These are phyloP conservation scores for Gari tellinella DNA, from an alignment of 2,888 invertebrate species.

Conservation along the genomic window DNA sequence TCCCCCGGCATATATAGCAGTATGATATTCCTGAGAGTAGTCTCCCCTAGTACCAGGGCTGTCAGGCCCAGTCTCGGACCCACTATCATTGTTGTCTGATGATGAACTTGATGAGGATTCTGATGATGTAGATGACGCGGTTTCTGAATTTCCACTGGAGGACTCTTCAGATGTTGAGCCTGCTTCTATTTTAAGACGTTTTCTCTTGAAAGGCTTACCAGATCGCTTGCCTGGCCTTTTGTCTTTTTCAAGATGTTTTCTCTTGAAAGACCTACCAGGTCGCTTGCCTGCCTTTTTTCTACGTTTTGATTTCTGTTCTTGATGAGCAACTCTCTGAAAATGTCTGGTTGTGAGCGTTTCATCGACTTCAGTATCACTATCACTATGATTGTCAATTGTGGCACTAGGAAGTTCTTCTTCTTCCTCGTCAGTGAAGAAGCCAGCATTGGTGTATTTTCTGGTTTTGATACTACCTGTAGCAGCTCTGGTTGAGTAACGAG, in stretches of 20 bases:
- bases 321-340: too few species aligned
- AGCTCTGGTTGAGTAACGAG: slow-evolving; percentile 61
- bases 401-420: slow-evolving; percentile 28
- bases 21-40: slow-evolving; percentile 11
- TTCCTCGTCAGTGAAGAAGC: slow-evolving; percentile 52
- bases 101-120: slow-evolving; percentile 5
- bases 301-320: too few species aligned
- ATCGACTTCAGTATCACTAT: slow-evolving; percentile 28
- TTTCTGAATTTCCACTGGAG: background rate
- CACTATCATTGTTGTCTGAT: background rate
- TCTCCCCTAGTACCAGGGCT: slow-evolving; percentile 28
- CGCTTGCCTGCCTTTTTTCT: too few species aligned
- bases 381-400: slow-evolving; percentile 23
- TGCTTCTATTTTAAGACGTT: background rate
- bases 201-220: slow-evolving; percentile 12
- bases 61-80: slow-evolving; percentile 11
- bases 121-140: background rate
- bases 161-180: too few species aligned
- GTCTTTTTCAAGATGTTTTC: background rate
- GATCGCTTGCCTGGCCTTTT: too few species aligned
- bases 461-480: slow-evolving; percentile 62
- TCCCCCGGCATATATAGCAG: background rate
- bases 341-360: background rate
- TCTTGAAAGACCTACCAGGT: slow-evolving; percentile 11
- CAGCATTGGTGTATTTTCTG: slow-evolving; percentile 47